Base-by-base conservation (phyloP, 2,888 invertebrate genomes). In the Diogma glabrata region DNA sequence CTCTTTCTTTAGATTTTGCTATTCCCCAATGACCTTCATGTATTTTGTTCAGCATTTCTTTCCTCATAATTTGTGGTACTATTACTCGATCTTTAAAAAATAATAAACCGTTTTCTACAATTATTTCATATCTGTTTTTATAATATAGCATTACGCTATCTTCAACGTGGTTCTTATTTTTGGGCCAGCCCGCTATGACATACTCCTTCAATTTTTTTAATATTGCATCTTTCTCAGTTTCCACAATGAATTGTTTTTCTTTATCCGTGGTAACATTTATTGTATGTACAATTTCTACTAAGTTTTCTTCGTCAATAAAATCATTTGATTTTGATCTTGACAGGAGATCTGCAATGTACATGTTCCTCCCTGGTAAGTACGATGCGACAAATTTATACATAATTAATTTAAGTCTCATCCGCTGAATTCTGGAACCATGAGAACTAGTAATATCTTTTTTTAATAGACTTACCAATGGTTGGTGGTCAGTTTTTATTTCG, bases 61-160 rank as follows among this genome's bases (percentile, higher is more conserved):
- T n/a, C n/a, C n/a, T n/a, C n/a, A n/a, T n/a, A n/a, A n/a, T n/a
- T n/a, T 19, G 38, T 19, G 38, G 38, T 17, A 38, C 38, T 38
- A 38, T 10, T 38, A 38, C 16, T 38, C 38, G 16, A 38, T 38
- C 19, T 38, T 38, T 38, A 38, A 3, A 38, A 38, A 38, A 38
- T 38, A 38, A 17, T 38, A 38, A 38, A 17, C 38, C 38, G 38
- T 38, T 38, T 38, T 38, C 38, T 19, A 38, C 38, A 38, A 38
- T 38, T 38, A 38, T 7, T 16, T 38, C 38, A 19, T 38, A 16
- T 38, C 19, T 38, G 19, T 38, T 17, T 19, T 38, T 38, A 17
- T 17, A 38, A 38, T 17, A 38, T 19, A 16, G 16, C 7, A 17
- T 38, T 17, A 38, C 38, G 17, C 38, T 19, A 16, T 38, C 16